Conservation (phyloP, 30 jellyfish, hydroid and myxozoan genomes). For the Hydractinia symbiolongicarpus region DNA sequence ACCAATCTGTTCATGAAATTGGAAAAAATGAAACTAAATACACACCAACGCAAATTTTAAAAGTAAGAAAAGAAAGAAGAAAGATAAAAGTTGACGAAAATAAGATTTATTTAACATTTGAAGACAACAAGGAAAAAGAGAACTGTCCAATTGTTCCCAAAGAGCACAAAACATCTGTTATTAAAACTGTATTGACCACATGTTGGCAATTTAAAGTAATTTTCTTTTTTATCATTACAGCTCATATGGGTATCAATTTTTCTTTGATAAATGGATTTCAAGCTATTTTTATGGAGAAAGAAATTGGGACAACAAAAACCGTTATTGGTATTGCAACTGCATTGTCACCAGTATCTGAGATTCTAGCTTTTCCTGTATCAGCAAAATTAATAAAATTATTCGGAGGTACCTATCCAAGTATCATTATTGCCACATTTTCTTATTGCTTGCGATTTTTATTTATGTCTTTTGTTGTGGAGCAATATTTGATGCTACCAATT, state of each 20-base stretch:
- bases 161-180: no score
- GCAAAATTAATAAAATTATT: neutral
- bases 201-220: neutral
- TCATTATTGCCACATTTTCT: conserved; percentile 7
- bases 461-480: neutral
- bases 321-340: conserved; percentile 12
- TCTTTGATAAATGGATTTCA: neutral
- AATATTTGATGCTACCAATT: conserved; percentile 7
- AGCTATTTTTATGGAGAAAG: neutral
- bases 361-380: neutral
- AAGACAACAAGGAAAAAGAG: no score
- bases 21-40: no score
- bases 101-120: no score
- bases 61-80: no score
- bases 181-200: no score
- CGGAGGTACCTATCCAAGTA: conserved; percentile 11
- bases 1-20: neutral
- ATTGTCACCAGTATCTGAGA: neutral
- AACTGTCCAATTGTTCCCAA: no score
- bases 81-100: no score
- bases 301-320: conserved; percentile 10
- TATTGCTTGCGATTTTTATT: conserved; percentile 3
- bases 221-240: neutral
- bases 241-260: conserved; percentile 7
- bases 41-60: no score